These are phyloP conservation scores for Muntiacus reevesi DNA, from an alignment of 2,113 vertebrate genomes.

Conservation along the genomic window DNA sequence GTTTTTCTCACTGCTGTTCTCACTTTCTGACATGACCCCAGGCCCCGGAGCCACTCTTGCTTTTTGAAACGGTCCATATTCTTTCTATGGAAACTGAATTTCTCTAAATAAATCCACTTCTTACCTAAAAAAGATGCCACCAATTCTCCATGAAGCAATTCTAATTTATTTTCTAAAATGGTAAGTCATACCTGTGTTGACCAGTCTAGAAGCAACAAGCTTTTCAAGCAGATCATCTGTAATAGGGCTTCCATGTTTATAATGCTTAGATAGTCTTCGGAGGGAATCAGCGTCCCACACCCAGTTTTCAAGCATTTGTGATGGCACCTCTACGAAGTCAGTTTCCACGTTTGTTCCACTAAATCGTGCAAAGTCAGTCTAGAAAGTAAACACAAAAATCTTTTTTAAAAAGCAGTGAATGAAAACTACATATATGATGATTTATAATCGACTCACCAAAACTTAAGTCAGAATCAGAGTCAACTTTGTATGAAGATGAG, in stretches of 20 bases:
- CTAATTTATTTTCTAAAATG: background rate
- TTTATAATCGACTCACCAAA: background rate
- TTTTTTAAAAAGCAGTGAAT: background rate
- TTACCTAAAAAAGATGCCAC: background rate
- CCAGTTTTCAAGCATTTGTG: constrained; percentile 98
- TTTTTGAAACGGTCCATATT: background rate
- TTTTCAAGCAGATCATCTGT: constrained; percentile 88
- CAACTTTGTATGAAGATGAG: background rate
- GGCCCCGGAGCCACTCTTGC: background rate
- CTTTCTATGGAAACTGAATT: background rate
- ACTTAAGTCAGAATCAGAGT: background rate
- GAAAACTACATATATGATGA: background rate
- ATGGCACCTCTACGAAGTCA: constrained; percentile 96
- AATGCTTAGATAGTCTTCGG: constrained; percentile 91
- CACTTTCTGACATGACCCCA: background rate
- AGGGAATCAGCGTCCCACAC: constrained; percentile 94
- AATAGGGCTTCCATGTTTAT: constrained; percentile 87
- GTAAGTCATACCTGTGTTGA: constrained; percentile 90
- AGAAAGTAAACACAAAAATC: constrained; percentile 22
- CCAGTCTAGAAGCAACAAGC: constrained; percentile 91
- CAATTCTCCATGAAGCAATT: background rate
- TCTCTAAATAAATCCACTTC: background rate
- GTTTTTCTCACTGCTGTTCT: background rate
- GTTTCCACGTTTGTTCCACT: constrained; percentile 95
- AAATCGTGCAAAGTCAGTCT: constrained; percentile 94